phyloP scores from a whole-genome alignment of 1,140 invertebrate species.

The Bombus impatiens region DNA sequence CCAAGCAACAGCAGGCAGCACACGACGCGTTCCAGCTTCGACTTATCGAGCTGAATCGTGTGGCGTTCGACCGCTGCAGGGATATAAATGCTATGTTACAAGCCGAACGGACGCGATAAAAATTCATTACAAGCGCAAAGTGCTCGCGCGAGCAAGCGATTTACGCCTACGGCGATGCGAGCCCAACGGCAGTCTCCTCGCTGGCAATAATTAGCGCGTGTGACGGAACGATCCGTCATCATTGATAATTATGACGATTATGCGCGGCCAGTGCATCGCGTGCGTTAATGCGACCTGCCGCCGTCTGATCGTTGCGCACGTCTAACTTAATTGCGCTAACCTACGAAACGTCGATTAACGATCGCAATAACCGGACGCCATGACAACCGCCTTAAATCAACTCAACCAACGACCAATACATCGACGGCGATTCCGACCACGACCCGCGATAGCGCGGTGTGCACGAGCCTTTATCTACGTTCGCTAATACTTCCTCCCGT shows the following conservation, averaged over 20 bases:
- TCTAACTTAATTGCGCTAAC: slow-evolving; percentile 74
- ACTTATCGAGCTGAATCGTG: slow-evolving; percentile 14
- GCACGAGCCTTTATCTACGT: slow-evolving; percentile 39
- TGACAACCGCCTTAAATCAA: slow-evolving; percentile 74
- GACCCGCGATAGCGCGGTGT: slow-evolving; percentile 31
- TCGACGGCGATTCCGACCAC: slow-evolving; percentile 32
- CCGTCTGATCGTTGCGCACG: slow-evolving; percentile 67
- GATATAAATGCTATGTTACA: slow-evolving; percentile 56
- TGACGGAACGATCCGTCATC: slow-evolving; percentile 75
- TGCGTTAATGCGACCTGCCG: slow-evolving; percentile 71
- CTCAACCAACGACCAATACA: not conserved
- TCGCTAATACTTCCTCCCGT: not conserved
- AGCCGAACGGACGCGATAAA: slow-evolving; percentile 52
- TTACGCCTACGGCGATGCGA: slow-evolving; percentile 58
- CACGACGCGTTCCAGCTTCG: not conserved
- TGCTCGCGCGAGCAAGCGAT: slow-evolving; percentile 44
- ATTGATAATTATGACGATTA: slow-evolving; percentile 78
- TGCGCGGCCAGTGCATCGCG: slow-evolving; percentile 64
- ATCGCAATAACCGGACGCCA: slow-evolving; percentile 73
- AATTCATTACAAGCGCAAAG: slow-evolving; percentile 57
- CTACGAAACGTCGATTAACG: slow-evolving; percentile 77
- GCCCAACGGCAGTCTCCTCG: slow-evolving; percentile 34
- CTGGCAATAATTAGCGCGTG: slow-evolving; percentile 72
- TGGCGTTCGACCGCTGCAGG: slow-evolving; percentile 27
- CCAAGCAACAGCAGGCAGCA: not conserved